Evolutionary conservation across 2,113 vertebrate species (phyloP), one percentile per base, ranked within the genome.

Genomic region (Scalopus aquaticus): DNA sequence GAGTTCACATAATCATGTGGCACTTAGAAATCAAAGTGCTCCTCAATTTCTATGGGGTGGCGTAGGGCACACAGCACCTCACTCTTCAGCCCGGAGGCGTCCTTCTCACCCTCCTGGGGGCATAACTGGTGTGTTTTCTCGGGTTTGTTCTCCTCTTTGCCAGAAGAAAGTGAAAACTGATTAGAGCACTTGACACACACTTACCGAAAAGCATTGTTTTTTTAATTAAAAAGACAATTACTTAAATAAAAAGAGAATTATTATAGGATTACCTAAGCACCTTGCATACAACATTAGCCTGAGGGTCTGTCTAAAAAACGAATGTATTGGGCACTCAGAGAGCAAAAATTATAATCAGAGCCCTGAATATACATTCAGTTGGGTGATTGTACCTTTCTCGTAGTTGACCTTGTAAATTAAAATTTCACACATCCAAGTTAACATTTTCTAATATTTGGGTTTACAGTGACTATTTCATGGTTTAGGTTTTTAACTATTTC

Each of bases 341-440:
- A 88, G 35, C 58, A 83, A 92, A 88, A 51, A 56, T 2, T 24
- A 22, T 12, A 70, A 92, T 12, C 81, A 22, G 19, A 77, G 16
- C 74, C 74, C 46, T 85, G 70, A 94, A 37, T 54, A 60, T 15
- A 35, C n/a, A 39, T n/a, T 39, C 60, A 83, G 20, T 42, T 74
- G 35, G 44, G 56, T 58, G 17, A 39, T 17, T 30, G 0, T 65
- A 82, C n/a, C 9, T 92, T 60, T 82, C 56, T 44, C 67, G 9
- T 19, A 54, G 64, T 22, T 39, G n/a, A 88, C 58, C 51, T 94
- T 90, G 20, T 89, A 95, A 96, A 92, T 96, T 91, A 92, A 94
- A 91, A 78, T 72, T 91, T 95, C 65, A 76, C 49, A 95, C 65
- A 28, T 74, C 62, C 51, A 70, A 20, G 42, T 58, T 60, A 87